These are phyloP conservation scores for Zaprionus ghesquierei DNA, from an alignment of 1,140 invertebrate species.

Conservation along the genomic window DNA sequence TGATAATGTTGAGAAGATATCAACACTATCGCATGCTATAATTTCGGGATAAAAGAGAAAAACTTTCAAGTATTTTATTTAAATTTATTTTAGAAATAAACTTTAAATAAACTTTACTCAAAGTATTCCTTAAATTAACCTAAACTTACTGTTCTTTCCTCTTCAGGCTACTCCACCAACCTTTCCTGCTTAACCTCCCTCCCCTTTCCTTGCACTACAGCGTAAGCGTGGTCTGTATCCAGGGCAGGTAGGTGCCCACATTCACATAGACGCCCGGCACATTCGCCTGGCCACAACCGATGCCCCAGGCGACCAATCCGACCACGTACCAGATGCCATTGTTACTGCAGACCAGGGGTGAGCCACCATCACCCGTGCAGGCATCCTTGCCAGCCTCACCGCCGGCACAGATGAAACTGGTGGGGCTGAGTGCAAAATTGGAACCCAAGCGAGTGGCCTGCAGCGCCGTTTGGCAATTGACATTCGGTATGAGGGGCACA, in stretches of 20 bases:
- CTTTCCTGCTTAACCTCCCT: no score
- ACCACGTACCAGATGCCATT: conserved; percentile 85
- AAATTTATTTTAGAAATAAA: background rate
- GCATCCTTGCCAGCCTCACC: conserved; percentile 90
- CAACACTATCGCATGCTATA: no score
- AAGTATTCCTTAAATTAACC: background rate
- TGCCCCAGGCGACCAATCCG: conserved; percentile 90
- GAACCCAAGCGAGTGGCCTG: conserved; percentile 86
- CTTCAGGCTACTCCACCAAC: no score
- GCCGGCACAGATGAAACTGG: conserved; percentile 90
- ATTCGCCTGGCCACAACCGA: conserved; percentile 86
- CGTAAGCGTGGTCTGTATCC: conserved; percentile 84
- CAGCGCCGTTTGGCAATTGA: conserved; percentile 86
- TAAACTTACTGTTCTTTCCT: no score
- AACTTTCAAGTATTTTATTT: no score
- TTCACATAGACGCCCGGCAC: conserved; percentile 89
- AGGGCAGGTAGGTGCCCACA: conserved; percentile 85
- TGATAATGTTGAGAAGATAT: no score
- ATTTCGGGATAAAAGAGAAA: no score
- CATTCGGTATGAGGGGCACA: conserved; percentile 86
- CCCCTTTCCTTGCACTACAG: conserved; percentile 1
- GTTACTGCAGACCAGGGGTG: conserved; percentile 88
- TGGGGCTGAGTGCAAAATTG: conserved; percentile 85
- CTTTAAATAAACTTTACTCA: background rate
- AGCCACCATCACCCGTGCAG: conserved; percentile 90